These are phyloP conservation scores for Acyrthosiphon pisum DNA, from an alignment of 1,140 invertebrate species.

Conservation along the genomic window DNA sequence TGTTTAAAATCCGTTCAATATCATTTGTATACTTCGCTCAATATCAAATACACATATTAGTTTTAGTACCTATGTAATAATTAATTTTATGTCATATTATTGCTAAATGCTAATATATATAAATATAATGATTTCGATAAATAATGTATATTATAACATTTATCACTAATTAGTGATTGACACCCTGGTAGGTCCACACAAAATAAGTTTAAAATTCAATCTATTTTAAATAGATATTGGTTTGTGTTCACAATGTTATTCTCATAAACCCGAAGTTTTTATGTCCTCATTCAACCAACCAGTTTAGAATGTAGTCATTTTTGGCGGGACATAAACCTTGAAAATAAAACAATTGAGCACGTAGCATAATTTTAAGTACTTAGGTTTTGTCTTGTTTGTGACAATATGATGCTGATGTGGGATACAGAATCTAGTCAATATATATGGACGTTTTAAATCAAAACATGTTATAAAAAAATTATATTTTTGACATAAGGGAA, in stretches of 20 bases:
- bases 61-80: neutral
- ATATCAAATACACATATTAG: neutral
- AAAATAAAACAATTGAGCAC: conserved; percentile 41
- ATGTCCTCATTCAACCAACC: conserved; percentile 20
- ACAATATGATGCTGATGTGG: neutral
- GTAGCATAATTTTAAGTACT: conserved; percentile 7
- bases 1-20: neutral
- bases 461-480: neutral
- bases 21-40: neutral
- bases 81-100: neutral
- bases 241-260: neutral
- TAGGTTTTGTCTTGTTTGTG: conserved; percentile 33
- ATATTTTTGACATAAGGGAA: neutral
- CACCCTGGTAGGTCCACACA: neutral
- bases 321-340: conserved; percentile 38
- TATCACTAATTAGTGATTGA: neutral
- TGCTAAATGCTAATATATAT: no score
- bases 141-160: neutral
- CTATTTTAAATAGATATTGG: conserved; percentile 35
- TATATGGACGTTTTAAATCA: neutral
- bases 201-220: neutral
- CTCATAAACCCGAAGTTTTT: conserved; percentile 31
- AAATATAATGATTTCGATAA: no score
- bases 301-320: conserved; percentile 39
- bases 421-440: neutral